Conservation (phyloP, 1,140 invertebrate species). For the Eriosoma lanigerum region DNA sequence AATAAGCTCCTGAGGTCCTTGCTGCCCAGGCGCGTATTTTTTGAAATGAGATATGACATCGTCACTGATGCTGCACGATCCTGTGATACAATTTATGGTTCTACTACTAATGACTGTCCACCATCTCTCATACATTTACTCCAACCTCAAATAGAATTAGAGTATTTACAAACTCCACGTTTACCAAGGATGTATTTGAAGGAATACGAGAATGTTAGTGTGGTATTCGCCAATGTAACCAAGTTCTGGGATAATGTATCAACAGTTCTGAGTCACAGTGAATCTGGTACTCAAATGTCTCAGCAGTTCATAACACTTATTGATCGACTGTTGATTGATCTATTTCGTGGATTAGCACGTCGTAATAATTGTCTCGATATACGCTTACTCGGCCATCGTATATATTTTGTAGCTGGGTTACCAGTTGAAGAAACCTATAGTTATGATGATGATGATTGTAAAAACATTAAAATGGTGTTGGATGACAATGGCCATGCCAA, state of each 20-base stretch:
- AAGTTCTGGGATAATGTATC: conserved; percentile 92
- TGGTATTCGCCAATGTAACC: conserved; percentile 93
- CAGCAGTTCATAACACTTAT: conserved; percentile 91
- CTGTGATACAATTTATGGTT: not conserved
- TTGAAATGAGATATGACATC: conserved; percentile 17
- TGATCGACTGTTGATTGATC: conserved; percentile 63
- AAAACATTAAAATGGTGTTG: conserved; percentile 55
- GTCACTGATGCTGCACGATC: conserved; percentile 10
- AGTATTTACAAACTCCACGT: not conserved
- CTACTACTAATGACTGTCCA: not conserved
- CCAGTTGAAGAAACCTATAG: conserved; percentile 59
- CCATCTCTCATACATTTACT: not conserved
- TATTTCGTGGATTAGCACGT: conserved; percentile 88
- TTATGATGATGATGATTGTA: not conserved
- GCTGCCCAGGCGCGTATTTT: not conserved
- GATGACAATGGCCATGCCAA: conserved; percentile 82
- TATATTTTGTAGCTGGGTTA: conserved; percentile 84
- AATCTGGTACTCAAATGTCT: conserved; percentile 63
- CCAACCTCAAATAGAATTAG: not conserved
- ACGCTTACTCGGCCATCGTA: conserved; percentile 89
- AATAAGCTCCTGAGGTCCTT: conserved; percentile 20
- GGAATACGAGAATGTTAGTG: conserved; percentile 64
- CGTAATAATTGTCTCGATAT: conserved; percentile 86
- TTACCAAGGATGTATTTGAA: conserved; percentile 1
- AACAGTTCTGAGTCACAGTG: conserved; percentile 70